phyloP scores from a whole-genome alignment of 2,888 invertebrate genomes.

The Acrocera orbiculus region DNA sequence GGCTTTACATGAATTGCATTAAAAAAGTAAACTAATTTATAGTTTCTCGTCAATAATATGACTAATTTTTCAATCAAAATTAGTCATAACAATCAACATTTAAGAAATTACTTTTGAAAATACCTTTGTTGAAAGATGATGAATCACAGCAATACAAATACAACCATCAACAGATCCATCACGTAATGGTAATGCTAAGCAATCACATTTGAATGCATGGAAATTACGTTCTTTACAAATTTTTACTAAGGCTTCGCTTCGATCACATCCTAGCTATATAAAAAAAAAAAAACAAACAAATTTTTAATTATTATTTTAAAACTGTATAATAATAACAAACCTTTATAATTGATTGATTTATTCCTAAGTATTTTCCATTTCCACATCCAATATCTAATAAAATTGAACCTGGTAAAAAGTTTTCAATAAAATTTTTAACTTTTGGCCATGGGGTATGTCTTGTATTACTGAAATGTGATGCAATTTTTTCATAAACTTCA shows the following conservation, averaged over 20 bases:
- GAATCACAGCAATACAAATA: slow-evolving; percentile 91
- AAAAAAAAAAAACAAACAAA: background rate
- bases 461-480: slow-evolving; percentile 85
- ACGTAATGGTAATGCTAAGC: slow-evolving; percentile 53
- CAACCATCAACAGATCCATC: slow-evolving; percentile 55
- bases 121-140: slow-evolving; percentile 74
- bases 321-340: background rate
- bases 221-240: slow-evolving; percentile 44
- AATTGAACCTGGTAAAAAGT: slow-evolving; percentile 47
- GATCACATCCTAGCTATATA: slow-evolving; percentile 60
- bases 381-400: slow-evolving; percentile 92
- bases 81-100: too few species aligned
- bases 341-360: slow-evolving; percentile 8
- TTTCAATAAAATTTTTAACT: slow-evolving; percentile 60
- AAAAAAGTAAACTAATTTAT: too few species aligned
- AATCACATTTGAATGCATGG: slow-evolving; percentile 59
- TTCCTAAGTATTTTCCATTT: slow-evolving; percentile 87
- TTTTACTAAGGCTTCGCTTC: slow-evolving; percentile 46
- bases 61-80: too few species aligned
- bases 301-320: background rate
- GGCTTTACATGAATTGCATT: too few species aligned
- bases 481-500: slow-evolving; percentile 84
- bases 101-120: too few species aligned
- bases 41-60: too few species aligned
- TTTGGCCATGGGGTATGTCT: slow-evolving; percentile 89